Conservation (phyloP, 2,797 vertebrate genomes). For the Erpetoichthys calabaricus region DNA sequence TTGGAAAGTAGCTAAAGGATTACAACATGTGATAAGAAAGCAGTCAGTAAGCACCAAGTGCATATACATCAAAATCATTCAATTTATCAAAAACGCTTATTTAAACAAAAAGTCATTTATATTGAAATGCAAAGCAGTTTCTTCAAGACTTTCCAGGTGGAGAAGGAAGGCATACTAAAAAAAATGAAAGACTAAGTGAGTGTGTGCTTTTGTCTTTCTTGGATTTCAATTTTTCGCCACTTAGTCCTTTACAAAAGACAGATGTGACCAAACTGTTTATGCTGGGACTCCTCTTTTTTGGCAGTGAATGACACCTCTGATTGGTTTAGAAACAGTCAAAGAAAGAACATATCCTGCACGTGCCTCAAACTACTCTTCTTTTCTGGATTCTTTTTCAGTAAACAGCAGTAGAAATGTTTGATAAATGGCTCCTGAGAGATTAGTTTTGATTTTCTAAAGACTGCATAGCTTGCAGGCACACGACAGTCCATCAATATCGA, state of each 20-base stretch:
- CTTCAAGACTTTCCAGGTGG: background rate
- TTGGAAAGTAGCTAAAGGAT: background rate
- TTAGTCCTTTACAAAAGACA: constrained; percentile 30
- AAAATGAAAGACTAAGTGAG: constrained; percentile 5
- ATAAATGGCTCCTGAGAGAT: constrained; percentile 37
- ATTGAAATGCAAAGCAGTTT: background rate
- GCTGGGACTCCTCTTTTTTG: constrained; percentile 10
- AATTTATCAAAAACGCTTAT: background rate
- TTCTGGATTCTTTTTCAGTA: constrained; percentile 34
- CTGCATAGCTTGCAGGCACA: constrained; percentile 32
- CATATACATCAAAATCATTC: background rate
- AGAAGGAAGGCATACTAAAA: background rate
- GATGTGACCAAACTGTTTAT: constrained; percentile 29
- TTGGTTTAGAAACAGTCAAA: background rate
- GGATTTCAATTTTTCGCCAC: constrained; percentile 11
- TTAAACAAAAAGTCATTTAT: background rate
- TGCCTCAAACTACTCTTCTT: constrained; percentile 25
- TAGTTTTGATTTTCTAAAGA: constrained; percentile 36
- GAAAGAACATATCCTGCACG: constrained; percentile 17
- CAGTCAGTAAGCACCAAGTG: background rate
- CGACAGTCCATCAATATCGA: constrained; percentile 43
- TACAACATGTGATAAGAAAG: background rate
- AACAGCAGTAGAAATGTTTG: constrained; percentile 29
- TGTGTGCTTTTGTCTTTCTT: constrained; percentile 16
- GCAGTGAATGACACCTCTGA: constrained; percentile 1